Evolutionary conservation across 2,113 vertebrate species (phyloP).

Genomic region (Eretmochelys imbricata): DNA sequence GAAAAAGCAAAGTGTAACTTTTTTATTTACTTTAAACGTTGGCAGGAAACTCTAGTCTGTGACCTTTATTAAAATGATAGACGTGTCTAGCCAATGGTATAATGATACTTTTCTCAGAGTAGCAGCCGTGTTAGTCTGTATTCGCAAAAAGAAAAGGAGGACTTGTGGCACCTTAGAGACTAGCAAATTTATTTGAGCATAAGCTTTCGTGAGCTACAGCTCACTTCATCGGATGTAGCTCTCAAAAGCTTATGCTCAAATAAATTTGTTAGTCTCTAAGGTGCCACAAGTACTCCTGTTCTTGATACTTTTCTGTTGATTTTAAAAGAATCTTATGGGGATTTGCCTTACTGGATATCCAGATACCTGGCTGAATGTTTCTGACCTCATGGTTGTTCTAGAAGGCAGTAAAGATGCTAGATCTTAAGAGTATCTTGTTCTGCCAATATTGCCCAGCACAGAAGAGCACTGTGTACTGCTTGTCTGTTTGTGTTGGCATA

Average conservation of each 20-base stretch:
- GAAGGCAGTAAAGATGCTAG: background rate
- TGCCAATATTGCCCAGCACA: background rate
- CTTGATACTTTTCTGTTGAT: background rate
- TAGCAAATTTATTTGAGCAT: too few species aligned
- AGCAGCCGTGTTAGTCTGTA: too few species aligned
- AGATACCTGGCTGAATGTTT: background rate
- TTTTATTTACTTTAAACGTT: background rate
- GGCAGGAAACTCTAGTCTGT: background rate
- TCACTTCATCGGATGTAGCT: too few species aligned
- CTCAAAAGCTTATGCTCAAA: too few species aligned
- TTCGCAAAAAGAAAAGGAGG: too few species aligned
- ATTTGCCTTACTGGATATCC: background rate
- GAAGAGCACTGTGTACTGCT: background rate
- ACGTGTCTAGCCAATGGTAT: background rate
- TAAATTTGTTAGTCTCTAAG: too few species aligned
- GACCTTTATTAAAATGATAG: background rate
- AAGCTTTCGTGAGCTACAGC: too few species aligned
- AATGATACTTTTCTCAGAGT: background rate
- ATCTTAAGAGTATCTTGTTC: background rate
- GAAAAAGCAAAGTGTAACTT: background rate
- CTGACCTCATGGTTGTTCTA: background rate
- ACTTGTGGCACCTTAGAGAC: too few species aligned
- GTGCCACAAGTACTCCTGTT: too few species aligned
- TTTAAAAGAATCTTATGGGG: background rate
- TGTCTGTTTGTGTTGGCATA: background rate